Percentiles rank a stretch among this genome's conserved stretches.
These are phyloP conservation scores for Microplitis manilae DNA, from an alignment of 2,888 invertebrate species.

Conservation along the genomic window DNA sequence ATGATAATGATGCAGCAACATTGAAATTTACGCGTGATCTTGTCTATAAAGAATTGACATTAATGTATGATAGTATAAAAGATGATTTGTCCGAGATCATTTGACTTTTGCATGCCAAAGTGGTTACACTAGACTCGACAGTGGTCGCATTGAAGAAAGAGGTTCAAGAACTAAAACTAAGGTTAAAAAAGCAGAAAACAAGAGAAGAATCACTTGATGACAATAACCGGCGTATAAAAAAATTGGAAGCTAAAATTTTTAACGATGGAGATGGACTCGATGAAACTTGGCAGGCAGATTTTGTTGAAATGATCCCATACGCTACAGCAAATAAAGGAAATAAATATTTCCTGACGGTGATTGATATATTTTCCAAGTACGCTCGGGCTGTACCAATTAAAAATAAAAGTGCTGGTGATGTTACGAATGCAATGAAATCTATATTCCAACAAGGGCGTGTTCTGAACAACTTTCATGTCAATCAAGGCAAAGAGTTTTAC, in stretches of 20 bases:
- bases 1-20: constrained; percentile 19
- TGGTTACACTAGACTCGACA: too few relatives aligned
- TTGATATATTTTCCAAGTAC: neutral
- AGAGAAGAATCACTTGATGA: too few relatives aligned
- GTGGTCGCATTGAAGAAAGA: too few relatives aligned
- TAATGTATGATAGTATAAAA: too few relatives aligned
- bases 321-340: constrained; percentile 59
- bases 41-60: too few relatives aligned
- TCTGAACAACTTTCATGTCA: constrained; percentile 50
- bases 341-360: constrained; percentile 62
- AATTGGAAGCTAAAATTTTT: neutral
- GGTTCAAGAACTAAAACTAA: too few relatives aligned
- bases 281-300: constrained; percentile 70
- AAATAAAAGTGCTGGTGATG: constrained; percentile 50
- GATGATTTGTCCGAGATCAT: constrained; percentile 50
- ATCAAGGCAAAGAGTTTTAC: constrained; percentile 53
- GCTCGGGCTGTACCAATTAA: constrained; percentile 56
- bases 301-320: constrained; percentile 64
- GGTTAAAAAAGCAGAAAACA: too few relatives aligned
- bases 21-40: too few relatives aligned
- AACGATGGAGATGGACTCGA: constrained; percentile 55
- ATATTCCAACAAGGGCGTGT: constrained; percentile 32
- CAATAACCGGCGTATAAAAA: too few relatives aligned
- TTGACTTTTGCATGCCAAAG: too few relatives aligned
- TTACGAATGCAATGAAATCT: constrained; percentile 46